Percentiles rank a stretch among this genome's conserved stretches.
Evolutionary conservation across 2,113 vertebrate species (phyloP).

Genomic region (Mungos mungo): DNA sequence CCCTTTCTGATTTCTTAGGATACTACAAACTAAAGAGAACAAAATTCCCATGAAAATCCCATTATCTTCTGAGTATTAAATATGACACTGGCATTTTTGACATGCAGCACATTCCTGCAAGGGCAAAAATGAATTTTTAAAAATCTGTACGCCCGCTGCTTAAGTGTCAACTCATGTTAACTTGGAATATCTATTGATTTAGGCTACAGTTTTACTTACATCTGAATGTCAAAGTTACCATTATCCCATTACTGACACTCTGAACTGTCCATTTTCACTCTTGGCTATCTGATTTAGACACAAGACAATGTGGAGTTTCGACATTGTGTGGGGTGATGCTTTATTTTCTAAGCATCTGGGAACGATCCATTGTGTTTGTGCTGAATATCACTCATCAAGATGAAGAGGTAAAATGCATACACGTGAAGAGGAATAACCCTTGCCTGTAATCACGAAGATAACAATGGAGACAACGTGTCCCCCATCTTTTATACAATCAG

Average conservation of each 20-base stretch:
- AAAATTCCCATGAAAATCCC: neutral
- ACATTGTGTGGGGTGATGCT: neutral
- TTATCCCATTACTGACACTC: constrained; percentile 38
- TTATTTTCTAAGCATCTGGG: neutral
- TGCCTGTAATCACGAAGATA: neutral
- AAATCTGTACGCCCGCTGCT: neutral
- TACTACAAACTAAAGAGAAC: neutral
- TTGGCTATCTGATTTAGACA: neutral
- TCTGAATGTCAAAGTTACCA: constrained; percentile 53
- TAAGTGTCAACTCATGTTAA: constrained; percentile 34
- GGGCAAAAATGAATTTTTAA: neutral
- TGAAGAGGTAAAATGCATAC: neutral
- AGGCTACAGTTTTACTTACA: neutral
- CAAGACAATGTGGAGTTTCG: neutral
- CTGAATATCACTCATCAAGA: neutral
- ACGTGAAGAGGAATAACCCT: neutral
- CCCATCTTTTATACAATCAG: constrained; percentile 26
- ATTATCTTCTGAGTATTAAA: neutral
- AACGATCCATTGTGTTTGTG: neutral
- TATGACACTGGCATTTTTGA: neutral
- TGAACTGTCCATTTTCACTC: constrained; percentile 31
- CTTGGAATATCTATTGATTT: constrained; percentile 8
- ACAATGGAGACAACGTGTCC: constrained; percentile 22
- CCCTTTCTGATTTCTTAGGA: neutral
- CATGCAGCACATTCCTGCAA: neutral